Evolutionary conservation across 2,888 invertebrate species (phyloP).

Genomic region (Pocota personata): DNA sequence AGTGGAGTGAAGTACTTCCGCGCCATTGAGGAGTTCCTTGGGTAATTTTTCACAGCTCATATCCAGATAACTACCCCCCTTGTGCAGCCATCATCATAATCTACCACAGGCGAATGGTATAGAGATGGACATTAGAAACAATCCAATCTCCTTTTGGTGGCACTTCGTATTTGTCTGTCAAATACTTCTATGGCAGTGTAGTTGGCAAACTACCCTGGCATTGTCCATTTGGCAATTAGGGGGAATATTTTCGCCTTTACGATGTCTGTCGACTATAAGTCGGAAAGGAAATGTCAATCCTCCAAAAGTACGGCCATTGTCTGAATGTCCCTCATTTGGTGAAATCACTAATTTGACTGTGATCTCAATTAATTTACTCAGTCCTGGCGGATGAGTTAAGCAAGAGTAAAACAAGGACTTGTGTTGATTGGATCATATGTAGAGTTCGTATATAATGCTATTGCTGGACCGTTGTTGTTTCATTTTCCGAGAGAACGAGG

Average conservation of each 20-base stretch:
- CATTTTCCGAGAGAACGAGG: background rate
- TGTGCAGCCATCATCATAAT: background rate
- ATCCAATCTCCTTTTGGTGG: slow-evolving; percentile 18
- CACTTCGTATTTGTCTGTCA: slow-evolving; percentile 4
- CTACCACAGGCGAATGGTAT: background rate
- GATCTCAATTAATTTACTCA: slow-evolving; percentile 57
- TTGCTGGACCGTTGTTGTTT: slow-evolving; percentile 9
- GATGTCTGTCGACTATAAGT: slow-evolving; percentile 41
- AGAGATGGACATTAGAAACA: slow-evolving; percentile 51
- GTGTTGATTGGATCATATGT: slow-evolving; percentile 14
- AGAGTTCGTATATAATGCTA: no score
- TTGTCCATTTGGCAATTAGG: slow-evolving; percentile 45
- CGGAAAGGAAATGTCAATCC: slow-evolving; percentile 50
- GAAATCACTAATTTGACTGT: slow-evolving; percentile 52
- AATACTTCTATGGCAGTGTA: background rate
- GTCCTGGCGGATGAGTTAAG: background rate
- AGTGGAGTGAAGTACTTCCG: background rate
- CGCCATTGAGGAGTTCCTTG: slow-evolving; percentile 1
- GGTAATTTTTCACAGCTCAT: slow-evolving; percentile 58
- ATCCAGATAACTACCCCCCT: slow-evolving; percentile 35
- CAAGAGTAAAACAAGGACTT: background rate
- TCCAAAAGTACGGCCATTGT: slow-evolving; percentile 12
- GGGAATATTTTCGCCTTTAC: slow-evolving; percentile 40
- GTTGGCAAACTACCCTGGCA: slow-evolving; percentile 1
- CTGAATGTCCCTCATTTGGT: slow-evolving; percentile 47